Base-by-base conservation (phyloP, 2,888 invertebrate species). In the Microctonus aethiopoides region DNA sequence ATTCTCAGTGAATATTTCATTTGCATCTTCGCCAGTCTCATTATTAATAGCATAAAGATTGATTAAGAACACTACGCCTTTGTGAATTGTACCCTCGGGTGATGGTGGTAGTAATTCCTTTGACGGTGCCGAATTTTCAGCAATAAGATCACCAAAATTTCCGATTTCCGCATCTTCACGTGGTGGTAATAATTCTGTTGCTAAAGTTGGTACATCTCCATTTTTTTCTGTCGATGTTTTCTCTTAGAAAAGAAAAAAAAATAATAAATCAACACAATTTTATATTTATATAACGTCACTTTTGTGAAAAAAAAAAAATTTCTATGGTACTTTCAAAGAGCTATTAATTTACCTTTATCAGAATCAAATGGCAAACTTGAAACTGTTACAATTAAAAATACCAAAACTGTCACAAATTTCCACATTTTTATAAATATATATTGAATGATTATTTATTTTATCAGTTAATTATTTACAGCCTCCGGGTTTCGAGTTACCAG, bases 31-130 rank as follows among this genome's bases (percentile, higher is more conserved):
- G 54, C 74, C 56, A n/a, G 80, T 79, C 11, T 63, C 46, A 62
- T 86, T 86, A 67, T 79, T 82, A 13, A 86, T 72, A 1, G 82
- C 86, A 60, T 75, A 84, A 7, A 86, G 68, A 72, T 86, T 86
- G 51, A 86, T 79, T 6, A 86, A 63, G 64, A 81, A 86, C 1
- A 86, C 63, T 7, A 79, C 70, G 11, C 77, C 78, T 13, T 74
- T 73, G n/a, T 60, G 74, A 2, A 13, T 56, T 9, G 51, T 59
- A 22, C 62, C 46, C 16, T 56, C 20, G 3, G 29, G 3, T 7
- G 75, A 74, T 9, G 84, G 83, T 16, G 84, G 84, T 34, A 60
- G 32, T 51, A 82, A 71, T 16, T 83, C 80, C 0, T 80, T 80
- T 26, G 83, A 71, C 46, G 83, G 72, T 1, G 81, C 78, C 4